Conservation (phyloP, 64 coral and sea anemone species). For the Actinia tenebrosa region DNA sequence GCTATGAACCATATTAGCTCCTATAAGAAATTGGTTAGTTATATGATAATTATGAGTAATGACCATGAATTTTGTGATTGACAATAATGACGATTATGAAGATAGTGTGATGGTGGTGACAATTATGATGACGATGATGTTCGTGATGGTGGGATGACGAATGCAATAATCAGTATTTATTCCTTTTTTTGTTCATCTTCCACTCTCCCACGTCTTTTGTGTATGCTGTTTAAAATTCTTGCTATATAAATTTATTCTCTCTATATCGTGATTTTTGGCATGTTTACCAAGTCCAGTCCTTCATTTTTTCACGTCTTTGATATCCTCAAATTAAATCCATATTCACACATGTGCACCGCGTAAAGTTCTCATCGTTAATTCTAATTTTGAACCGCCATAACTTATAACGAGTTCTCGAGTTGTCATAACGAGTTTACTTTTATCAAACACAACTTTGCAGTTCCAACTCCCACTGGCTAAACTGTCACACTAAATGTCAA, state of each 20-base stretch:
- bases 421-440: neutral
- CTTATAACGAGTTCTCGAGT: neutral
- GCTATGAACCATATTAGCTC: too few relatives aligned
- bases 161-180: neutral
- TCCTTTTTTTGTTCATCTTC: neutral
- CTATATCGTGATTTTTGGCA: neutral
- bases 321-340: neutral
- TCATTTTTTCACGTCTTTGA: neutral
- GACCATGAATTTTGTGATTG: too few relatives aligned
- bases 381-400: neutral
- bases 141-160: too few relatives aligned
- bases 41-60: too few relatives aligned
- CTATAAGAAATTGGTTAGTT: too few relatives aligned
- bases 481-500: neutral
- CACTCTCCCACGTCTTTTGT: neutral
- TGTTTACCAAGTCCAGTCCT: neutral
- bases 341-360: neutral
- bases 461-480: neutral
- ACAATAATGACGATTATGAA: too few relatives aligned
- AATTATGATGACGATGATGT: too few relatives aligned
- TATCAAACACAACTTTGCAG: neutral
- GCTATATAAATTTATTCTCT: neutral
- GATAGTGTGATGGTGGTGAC: too few relatives aligned
- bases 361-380: slow-evolving; percentile 1
- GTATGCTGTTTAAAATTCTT: neutral